Evolutionary conservation across 2,888 invertebrate genomes (phyloP).

Genomic region (Pristionchus japonicus): DNA sequence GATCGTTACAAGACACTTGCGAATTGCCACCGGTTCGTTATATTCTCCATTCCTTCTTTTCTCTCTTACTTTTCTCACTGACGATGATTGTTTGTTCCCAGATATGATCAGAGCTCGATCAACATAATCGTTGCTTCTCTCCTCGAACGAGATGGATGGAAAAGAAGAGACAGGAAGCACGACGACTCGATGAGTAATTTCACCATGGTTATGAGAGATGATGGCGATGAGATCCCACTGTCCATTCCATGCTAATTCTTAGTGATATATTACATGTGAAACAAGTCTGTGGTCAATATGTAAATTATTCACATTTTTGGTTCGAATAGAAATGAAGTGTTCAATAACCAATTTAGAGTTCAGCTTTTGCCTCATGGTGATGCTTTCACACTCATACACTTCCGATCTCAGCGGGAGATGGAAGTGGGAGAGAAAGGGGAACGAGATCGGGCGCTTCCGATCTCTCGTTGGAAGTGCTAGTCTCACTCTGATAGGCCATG

Average conservation of each 20-base stretch:
- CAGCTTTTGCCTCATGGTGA: too few relatives aligned
- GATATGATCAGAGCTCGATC: slow-evolving; percentile 45
- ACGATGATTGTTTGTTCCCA: not conserved
- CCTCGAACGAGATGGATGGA: slow-evolving; percentile 37
- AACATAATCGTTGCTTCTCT: slow-evolving; percentile 21
- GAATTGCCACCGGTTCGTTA: slow-evolving; percentile 37
- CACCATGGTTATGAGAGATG: not conserved
- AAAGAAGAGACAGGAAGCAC: slow-evolving; percentile 1
- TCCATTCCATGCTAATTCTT: not conserved
- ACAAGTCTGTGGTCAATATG: too few relatives aligned
- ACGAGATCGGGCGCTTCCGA: too few relatives aligned
- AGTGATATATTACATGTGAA: too few relatives aligned
- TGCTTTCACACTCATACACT: too few relatives aligned
- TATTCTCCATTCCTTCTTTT: not conserved
- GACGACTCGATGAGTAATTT: slow-evolving; percentile 42
- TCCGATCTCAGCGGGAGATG: too few relatives aligned
- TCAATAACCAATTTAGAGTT: too few relatives aligned
- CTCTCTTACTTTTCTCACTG: not conserved
- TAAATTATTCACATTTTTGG: too few relatives aligned
- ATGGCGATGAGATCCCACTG: not conserved
- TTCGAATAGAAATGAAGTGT: too few relatives aligned
- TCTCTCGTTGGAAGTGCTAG: too few relatives aligned
- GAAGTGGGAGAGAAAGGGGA: too few relatives aligned
- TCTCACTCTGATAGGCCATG: too few relatives aligned
- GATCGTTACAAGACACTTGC: not conserved